A percentile compares a stretch with the other conserved stretches of the same genome.
Evolutionary conservation across 2,888 invertebrate genomes (phyloP).

Genomic region (Bruchidius siliquastri): DNA sequence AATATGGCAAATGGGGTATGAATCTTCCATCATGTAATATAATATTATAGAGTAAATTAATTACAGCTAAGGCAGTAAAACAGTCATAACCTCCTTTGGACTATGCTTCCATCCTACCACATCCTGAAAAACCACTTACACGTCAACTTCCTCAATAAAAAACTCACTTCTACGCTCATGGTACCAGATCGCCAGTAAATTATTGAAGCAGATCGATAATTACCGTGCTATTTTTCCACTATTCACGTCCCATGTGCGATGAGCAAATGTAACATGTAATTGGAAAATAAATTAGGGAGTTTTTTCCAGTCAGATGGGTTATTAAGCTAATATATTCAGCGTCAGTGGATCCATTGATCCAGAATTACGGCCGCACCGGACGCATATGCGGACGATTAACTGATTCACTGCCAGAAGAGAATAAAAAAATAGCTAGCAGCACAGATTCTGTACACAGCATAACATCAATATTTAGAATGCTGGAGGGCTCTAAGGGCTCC

Average conservation of each 20-base stretch:
- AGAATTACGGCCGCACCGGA: not conserved
- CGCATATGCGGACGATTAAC: not conserved
- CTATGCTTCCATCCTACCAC: too few relatives aligned
- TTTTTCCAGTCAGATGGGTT: constrained; percentile 13
- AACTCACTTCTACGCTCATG: not conserved
- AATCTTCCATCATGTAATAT: too few relatives aligned
- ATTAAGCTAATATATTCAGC: constrained; percentile 6
- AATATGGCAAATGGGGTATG: too few relatives aligned
- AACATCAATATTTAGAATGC: too few relatives aligned
- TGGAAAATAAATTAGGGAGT: constrained; percentile 17
- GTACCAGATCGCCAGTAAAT: constrained; percentile 3
- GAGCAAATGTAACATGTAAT: constrained; percentile 11
- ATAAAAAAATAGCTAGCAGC: too few relatives aligned
- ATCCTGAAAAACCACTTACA: too few relatives aligned
- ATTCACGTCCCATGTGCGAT: not conserved
- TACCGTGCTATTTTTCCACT: constrained; percentile 2
- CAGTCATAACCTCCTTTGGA: too few relatives aligned
- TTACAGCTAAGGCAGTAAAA: too few relatives aligned
- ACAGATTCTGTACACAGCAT: too few relatives aligned
- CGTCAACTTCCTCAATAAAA: too few relatives aligned
- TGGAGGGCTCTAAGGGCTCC: too few relatives aligned
- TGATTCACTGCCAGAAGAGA: not conserved
- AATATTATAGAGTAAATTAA: too few relatives aligned
- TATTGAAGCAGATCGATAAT: constrained; percentile 4
- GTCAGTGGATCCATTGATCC: constrained; percentile 1